phyloP scores from a whole-genome alignment of 2,113 vertebrate genomes.

The Felis catus region F.catus_Fca126_mat1.0 CM031424.1:7921501-7922000 shows the following conservation, averaged over 20 bases:
- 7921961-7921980: no score
- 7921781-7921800: not conserved
- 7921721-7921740: conserved; percentile 25
- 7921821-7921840: not conserved
- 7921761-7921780: not conserved
- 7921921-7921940: no score
- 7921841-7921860: not conserved
- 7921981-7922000: no score
- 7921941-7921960: no score
- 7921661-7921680: conserved; percentile 74
- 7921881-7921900: no score
- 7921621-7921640: conserved; percentile 70
- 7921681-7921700: conserved; percentile 52
- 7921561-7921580: conserved; percentile 32
- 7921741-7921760: conserved; percentile 28
- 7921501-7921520: conserved; percentile 56
- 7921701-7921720: conserved; percentile 20
- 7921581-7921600: conserved; percentile 61
- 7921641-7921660: conserved; percentile 60
- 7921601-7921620: conserved; percentile 46
- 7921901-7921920: no score
- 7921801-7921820: conserved; percentile 5
- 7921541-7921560: conserved; percentile 55
- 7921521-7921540: conserved; percentile 49
- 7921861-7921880: not conserved